Evolutionary conservation across 2,797 vertebrate genomes (phyloP).

Genomic region (Spatula clypeata): DNA sequence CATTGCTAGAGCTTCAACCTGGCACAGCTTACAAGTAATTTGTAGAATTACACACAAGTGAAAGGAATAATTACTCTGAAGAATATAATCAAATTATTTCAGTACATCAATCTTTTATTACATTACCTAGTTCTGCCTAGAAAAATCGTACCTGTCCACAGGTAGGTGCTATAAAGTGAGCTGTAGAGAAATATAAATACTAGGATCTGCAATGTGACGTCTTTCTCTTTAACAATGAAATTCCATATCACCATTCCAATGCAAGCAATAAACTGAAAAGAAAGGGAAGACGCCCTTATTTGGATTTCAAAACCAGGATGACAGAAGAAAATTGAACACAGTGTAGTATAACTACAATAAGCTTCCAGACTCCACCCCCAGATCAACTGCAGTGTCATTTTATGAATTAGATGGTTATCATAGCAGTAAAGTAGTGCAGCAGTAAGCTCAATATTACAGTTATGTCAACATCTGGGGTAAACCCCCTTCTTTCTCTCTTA

Average conservation of each 20-base stretch:
- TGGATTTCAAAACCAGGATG: background rate
- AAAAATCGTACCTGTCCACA: constrained; percentile 93
- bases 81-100: background rate
- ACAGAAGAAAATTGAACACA: background rate
- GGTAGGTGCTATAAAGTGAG: constrained; percentile 93
- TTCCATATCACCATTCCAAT: constrained; percentile 95
- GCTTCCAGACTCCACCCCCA: background rate
- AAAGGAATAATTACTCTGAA: background rate
- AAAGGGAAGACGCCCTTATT: background rate
- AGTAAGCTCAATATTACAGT: background rate
- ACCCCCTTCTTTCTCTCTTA: background rate
- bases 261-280: constrained; percentile 89
- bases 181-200: constrained; percentile 92
- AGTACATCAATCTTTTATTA: background rate
- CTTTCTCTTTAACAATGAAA: constrained; percentile 87
- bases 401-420: background rate
- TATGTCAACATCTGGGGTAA: background rate
- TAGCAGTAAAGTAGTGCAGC: background rate
- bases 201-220: constrained; percentile 88
- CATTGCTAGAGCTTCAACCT: background rate
- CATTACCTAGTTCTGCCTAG: background rate
- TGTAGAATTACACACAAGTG: background rate
- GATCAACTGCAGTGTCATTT: background rate
- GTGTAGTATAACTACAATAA: background rate
- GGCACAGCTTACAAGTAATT: background rate